A percentile compares a stretch with the other conserved stretches of the same genome.
These are phyloP conservation scores for Rhinoraja longicauda DNA, from an alignment of 2,797 vertebrate genomes.

Conservation along the genomic window DNA sequence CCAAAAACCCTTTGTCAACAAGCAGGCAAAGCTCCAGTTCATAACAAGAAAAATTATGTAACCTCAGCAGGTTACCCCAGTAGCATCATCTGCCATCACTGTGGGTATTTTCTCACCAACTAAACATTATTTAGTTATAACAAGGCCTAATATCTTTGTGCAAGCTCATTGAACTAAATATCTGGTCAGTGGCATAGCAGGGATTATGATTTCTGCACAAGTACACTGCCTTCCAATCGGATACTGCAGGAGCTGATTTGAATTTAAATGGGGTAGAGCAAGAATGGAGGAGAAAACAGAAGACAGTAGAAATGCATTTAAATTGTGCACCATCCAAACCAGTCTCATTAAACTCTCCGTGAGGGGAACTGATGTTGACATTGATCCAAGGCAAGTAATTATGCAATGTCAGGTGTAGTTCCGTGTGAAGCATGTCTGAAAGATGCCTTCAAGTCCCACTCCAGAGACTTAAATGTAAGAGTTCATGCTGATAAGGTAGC, in stretches of 20 bases:
- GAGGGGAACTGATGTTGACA: neutral
- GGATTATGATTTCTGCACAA: neutral
- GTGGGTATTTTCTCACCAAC: neutral
- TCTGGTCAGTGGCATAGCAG: neutral
- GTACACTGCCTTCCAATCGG: neutral
- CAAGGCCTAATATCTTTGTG: neutral
- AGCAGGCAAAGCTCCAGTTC: neutral
- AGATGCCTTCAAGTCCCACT: neutral
- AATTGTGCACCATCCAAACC: neutral
- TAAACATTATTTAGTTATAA: neutral
- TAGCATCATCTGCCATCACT: neutral
- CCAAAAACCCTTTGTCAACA: neutral
- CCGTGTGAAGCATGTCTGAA: neutral
- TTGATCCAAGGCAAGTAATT: neutral
- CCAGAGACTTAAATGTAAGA: neutral
- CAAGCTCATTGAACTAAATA: neutral
- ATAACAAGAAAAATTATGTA: neutral
- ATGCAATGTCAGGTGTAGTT: neutral
- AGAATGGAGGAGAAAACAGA: neutral
- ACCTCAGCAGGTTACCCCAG: neutral
- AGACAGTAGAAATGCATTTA: neutral
- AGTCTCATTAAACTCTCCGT: neutral
- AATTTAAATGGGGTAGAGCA: neutral
- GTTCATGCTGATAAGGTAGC: neutral
- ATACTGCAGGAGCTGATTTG: neutral